These are phyloP conservation scores for Drosophila busckii DNA, from an alignment of 1,140 invertebrate genomes.

Conservation along the genomic window DNA sequence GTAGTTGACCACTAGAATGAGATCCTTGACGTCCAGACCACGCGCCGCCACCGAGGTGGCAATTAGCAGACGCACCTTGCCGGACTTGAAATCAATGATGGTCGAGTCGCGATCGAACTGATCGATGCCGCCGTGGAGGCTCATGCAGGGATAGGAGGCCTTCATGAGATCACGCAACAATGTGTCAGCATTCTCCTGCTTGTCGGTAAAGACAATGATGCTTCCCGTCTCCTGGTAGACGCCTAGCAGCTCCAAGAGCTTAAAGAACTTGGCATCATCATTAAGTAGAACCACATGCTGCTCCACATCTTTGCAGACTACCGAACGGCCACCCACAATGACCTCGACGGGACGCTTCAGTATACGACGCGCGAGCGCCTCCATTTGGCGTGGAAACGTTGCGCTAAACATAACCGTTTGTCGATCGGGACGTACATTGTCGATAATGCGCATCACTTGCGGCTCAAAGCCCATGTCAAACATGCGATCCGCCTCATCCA, in stretches of 20 bases:
- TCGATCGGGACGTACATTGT: constrained; percentile 97
- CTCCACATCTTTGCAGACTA: constrained; percentile 99
- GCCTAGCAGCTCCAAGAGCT: constrained; percentile 96
- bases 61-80: constrained; percentile 90
- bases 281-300: constrained; percentile 96
- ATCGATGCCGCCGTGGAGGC: constrained; percentile 98
- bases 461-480: constrained; percentile 99
- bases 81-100: constrained; percentile 98
- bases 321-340: constrained; percentile 97
- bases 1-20: constrained; percentile 99
- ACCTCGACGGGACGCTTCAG: constrained; percentile 97
- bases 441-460: constrained; percentile 98
- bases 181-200: constrained; percentile 98
- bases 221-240: constrained; percentile 96
- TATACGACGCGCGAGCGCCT: constrained; percentile 96
- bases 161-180: constrained; percentile 97
- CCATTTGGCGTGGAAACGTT: constrained; percentile 99
- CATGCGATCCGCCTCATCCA: constrained; percentile 99
- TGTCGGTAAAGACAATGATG: constrained; percentile 98
- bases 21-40: constrained; percentile 98
- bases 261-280: constrained; percentile 98
- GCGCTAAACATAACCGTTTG: constrained; percentile 99
- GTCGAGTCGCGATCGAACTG: constrained; percentile 99
- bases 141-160: constrained; percentile 96
- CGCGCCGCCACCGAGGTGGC: constrained; percentile 98